Conservation (phyloP, 2,797 vertebrate genomes). For the Aeoliscus strigatus region DNA sequence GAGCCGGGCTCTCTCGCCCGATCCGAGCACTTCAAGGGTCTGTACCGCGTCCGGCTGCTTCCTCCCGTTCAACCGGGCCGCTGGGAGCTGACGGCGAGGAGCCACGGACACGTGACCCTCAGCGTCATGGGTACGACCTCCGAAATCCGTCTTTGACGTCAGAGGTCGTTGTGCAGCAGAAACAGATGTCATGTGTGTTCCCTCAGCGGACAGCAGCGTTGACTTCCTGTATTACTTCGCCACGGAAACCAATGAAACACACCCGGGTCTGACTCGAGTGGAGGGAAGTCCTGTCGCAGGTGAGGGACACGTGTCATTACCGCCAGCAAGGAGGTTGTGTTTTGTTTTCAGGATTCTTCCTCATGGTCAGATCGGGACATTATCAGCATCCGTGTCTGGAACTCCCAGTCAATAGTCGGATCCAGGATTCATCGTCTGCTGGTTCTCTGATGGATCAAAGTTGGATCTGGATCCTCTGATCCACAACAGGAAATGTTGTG, state of each 20-base stretch:
- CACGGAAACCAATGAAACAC: constrained; percentile 73
- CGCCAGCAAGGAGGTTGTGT: no score
- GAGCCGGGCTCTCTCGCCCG: constrained; percentile 56
- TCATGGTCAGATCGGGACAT: no score
- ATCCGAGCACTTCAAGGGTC: constrained; percentile 63
- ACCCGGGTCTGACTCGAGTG: constrained; percentile 80
- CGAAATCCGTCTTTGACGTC: no score
- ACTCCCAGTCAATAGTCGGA: no score
- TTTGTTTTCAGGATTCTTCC: no score
- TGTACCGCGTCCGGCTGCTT: constrained; percentile 73
- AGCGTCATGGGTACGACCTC: constrained; percentile 76
- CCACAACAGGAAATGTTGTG: no score
- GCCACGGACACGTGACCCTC: constrained; percentile 67
- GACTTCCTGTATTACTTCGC: constrained; percentile 88
- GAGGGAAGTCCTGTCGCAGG: constrained; percentile 78
- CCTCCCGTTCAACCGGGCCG: constrained; percentile 69
- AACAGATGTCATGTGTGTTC: no score
- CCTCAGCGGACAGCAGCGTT: constrained; percentile 76
- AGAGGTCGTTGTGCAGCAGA: no score
- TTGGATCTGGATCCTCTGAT: no score
- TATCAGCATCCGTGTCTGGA: no score
- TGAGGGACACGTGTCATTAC: constrained; percentile 15
- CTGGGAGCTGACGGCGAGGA: constrained; percentile 73
- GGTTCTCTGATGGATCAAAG: no score
- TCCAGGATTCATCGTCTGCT: no score